Evolutionary conservation across 2,888 invertebrate genomes (phyloP).

Genomic region (Ennomos quercinarius): DNA sequence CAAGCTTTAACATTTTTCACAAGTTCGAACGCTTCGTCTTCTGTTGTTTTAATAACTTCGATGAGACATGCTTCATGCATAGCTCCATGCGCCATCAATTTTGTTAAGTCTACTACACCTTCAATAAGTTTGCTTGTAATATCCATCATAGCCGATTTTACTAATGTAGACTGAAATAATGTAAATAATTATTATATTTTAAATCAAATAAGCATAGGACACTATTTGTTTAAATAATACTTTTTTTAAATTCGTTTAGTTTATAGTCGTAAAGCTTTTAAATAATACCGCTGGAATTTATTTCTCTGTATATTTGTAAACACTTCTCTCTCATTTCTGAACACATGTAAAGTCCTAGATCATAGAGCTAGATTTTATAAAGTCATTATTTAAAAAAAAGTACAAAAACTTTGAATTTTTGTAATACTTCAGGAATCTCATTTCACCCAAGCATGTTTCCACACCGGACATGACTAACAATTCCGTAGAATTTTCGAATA

Average conservation of each 20-base stretch:
- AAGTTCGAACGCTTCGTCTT: conserved; percentile 69
- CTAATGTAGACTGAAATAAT: conserved; percentile 65
- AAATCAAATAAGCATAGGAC: too few species aligned
- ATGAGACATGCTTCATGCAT: conserved; percentile 83
- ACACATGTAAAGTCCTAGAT: neutral
- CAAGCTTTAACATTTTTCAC: conserved; percentile 60
- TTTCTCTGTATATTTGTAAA: neutral
- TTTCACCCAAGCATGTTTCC: conserved; percentile 38
- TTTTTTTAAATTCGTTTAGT: too few species aligned
- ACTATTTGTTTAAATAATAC: too few species aligned
- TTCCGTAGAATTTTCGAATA: conserved; percentile 49
- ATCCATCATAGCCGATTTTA: conserved; percentile 78
- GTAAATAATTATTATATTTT: neutral
- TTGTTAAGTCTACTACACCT: conserved; percentile 72
- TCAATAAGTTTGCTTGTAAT: conserved; percentile 69
- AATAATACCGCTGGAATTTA: too few species aligned
- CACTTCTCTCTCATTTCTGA: too few species aligned
- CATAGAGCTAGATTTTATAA: conserved; percentile 12
- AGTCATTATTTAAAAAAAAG: neutral
- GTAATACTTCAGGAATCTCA: conserved; percentile 29
- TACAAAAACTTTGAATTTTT: conserved; percentile 6
- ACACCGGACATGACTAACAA: conserved; percentile 60
- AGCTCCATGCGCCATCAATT: conserved; percentile 77
- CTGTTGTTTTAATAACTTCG: conserved; percentile 72
- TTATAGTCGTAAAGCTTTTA: too few species aligned